These are phyloP conservation scores for Cyclura pinguis DNA, from an alignment of 2,797 vertebrate genomes.

Conservation along the genomic window DNA sequence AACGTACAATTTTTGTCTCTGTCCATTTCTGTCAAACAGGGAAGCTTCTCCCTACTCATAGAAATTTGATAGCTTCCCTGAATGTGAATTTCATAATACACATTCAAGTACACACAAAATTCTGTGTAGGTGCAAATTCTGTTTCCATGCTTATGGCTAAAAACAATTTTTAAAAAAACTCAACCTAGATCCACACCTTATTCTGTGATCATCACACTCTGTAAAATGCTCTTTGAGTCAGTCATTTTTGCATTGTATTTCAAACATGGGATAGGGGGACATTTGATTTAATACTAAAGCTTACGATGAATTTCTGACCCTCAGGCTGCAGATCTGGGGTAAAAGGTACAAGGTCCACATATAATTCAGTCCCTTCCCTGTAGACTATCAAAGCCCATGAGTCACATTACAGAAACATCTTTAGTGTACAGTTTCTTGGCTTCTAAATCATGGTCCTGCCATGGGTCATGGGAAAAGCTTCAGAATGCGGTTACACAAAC, in stretches of 20 bases:
- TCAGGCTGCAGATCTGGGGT: background rate
- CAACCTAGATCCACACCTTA: too few relatives aligned
- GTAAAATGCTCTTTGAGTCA: background rate
- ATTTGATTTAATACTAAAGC: background rate
- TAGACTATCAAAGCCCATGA: constrained; percentile 4
- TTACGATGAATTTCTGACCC: background rate
- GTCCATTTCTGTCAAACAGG: background rate
- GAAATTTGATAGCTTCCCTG: background rate
- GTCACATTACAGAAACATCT: background rate
- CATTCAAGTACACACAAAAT: background rate
- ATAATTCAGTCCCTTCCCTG: background rate
- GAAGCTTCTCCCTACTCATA: background rate
- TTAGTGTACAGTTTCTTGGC: constrained; percentile 20
- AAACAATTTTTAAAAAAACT: background rate
- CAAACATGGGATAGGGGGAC: background rate
- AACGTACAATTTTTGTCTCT: too few relatives aligned
- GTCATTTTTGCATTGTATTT: background rate
- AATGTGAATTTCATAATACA: background rate
- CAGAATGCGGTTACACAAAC: background rate
- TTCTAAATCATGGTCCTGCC: background rate
- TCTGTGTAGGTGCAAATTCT: background rate
- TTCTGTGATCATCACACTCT: background rate
- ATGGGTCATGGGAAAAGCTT: constrained; percentile 32
- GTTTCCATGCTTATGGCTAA: background rate
- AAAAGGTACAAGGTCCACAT: background rate